Percentiles rank a stretch among this genome's conserved stretches.
These are phyloP conservation scores for Anastrepha obliqua DNA, from an alignment of 1,140 invertebrate genomes.

Conservation along the genomic window DNA sequence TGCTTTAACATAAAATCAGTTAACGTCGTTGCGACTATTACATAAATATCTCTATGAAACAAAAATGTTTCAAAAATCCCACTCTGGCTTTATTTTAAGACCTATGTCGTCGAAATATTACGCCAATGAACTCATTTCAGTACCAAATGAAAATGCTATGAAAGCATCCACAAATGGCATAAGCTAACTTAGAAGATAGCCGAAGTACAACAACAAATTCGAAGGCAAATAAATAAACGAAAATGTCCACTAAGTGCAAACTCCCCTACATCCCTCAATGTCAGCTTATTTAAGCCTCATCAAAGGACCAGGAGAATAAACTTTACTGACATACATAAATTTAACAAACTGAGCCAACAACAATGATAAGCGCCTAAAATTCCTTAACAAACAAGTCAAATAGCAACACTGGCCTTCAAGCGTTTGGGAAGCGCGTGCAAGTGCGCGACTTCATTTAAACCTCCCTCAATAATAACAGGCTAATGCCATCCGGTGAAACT, in stretches of 20 bases:
- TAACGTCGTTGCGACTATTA: too few species aligned
- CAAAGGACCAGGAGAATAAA: background rate
- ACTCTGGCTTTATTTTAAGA: too few species aligned
- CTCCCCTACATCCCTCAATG: background rate
- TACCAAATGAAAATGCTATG: too few species aligned
- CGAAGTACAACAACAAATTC: background rate
- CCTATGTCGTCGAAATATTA: too few species aligned
- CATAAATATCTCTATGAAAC: too few species aligned
- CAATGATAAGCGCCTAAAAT: background rate
- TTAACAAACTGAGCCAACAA: background rate
- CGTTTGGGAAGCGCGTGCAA: too few species aligned
- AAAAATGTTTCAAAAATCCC: too few species aligned
- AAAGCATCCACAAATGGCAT: too few species aligned
- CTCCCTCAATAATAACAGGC: background rate
- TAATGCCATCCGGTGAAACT: background rate
- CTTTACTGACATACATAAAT: background rate
- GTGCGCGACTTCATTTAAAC: too few species aligned
- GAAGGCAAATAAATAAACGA: slow-evolving; percentile 1
- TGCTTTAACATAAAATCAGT: too few species aligned
- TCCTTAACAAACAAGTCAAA: background rate
- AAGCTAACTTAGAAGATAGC: too few species aligned
- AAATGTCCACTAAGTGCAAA: background rate
- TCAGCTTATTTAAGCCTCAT: background rate
- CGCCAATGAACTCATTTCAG: too few species aligned
- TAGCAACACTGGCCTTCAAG: background rate